Percentiles rank a stretch among this genome's conserved stretches.
Conservation (phyloP, 2,888 invertebrate species). For the Drosophila pseudotalamancana region DNA sequence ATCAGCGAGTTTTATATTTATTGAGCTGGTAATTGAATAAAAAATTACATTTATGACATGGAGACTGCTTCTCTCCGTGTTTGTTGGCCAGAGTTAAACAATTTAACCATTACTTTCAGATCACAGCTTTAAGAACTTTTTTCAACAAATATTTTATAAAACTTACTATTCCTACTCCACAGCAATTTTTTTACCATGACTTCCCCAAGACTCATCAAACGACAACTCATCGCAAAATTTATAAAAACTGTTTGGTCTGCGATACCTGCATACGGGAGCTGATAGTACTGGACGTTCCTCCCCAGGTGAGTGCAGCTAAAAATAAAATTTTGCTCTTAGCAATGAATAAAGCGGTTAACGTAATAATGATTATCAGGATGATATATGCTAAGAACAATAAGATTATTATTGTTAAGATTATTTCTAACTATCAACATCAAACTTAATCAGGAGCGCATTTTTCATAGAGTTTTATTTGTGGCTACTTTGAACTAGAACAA, state of each 20-base stretch:
- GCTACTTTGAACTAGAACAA: too few species aligned
- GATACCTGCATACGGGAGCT: slow-evolving; percentile 85
- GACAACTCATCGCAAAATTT: slow-evolving; percentile 83
- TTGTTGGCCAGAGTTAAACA: neutral
- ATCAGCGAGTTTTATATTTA: slow-evolving; percentile 73
- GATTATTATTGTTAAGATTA: too few species aligned
- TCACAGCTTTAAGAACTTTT: neutral
- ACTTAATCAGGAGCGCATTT: too few species aligned
- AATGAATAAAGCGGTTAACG: too few species aligned
- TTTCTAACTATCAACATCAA: too few species aligned
- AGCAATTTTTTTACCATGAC: slow-evolving; percentile 85
- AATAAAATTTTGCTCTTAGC: too few species aligned
- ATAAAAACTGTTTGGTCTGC: slow-evolving; percentile 84
- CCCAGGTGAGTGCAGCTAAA: slow-evolving; percentile 81
- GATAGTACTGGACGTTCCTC: slow-evolving; percentile 85
- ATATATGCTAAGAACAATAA: neutral
- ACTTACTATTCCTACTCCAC: slow-evolving; percentile 7
- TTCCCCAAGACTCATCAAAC: slow-evolving; percentile 84
- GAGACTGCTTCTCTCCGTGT: neutral
- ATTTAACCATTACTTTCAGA: neutral
- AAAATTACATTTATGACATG: slow-evolving; percentile 64
- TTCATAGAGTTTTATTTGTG: too few species aligned
- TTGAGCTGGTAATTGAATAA: slow-evolving; percentile 75
- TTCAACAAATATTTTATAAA: neutral
- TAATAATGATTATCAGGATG: too few species aligned